Conservation (phyloP, 23 tunicate species). For the Styela plicata region DNA sequence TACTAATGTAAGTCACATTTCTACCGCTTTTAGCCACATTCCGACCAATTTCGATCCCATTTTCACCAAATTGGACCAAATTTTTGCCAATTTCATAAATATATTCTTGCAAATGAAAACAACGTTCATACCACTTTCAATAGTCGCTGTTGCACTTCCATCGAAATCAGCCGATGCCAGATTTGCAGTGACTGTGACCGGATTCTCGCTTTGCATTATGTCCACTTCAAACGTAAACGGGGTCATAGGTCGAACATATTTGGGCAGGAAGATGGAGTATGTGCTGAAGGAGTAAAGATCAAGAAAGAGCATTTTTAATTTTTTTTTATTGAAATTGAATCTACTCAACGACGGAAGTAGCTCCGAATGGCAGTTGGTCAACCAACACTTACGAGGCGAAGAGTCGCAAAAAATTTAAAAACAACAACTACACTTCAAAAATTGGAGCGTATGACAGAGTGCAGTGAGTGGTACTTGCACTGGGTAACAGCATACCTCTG, state of each 20-base stretch:
- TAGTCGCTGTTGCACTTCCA: not conserved
- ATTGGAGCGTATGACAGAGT: too few relatives aligned
- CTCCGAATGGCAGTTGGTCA: not conserved
- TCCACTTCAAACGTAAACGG: conserved; percentile 29
- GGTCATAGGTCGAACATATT: conserved; percentile 57
- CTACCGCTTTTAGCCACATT: too few relatives aligned
- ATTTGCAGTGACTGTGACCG: conserved; percentile 31
- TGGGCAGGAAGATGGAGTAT: conserved; percentile 46
- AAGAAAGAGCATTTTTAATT: not conserved
- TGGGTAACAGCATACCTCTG: too few relatives aligned
- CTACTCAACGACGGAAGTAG: not conserved
- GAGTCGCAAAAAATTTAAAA: too few relatives aligned
- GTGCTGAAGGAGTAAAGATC: conserved; percentile 17
- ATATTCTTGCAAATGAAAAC: too few relatives aligned
- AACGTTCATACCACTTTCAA: not conserved
- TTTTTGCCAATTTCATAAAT: too few relatives aligned
- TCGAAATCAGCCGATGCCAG: conserved; percentile 33
- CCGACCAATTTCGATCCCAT: too few relatives aligned
- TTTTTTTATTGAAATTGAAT: not conserved
- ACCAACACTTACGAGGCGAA: too few relatives aligned
- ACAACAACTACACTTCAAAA: not conserved
- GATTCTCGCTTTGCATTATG: conserved; percentile 26
- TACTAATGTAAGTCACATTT: not conserved
- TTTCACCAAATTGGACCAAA: too few relatives aligned
- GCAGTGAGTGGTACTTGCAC: too few relatives aligned